Base-by-base conservation (phyloP, 2,888 invertebrate genomes). In the Panzeria rudis region DNA sequence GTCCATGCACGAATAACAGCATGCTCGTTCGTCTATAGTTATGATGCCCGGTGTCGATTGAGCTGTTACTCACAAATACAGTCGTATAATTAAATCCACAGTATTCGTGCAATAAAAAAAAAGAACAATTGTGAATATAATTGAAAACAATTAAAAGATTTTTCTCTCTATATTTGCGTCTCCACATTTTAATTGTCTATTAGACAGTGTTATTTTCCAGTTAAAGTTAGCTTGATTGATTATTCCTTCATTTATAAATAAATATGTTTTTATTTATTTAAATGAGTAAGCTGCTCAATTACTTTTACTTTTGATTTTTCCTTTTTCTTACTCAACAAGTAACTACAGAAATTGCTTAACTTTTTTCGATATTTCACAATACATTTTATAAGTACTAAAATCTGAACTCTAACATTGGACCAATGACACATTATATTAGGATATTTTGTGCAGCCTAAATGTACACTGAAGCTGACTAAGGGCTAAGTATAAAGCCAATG, bases 71-170 rank as follows among this genome's bases (percentile, higher is more conserved):
- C 29, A 29, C 17, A n/a, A 71, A 29, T 32, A 41, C 56, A 29
- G 25, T 69, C 25, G 13, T 25, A 44, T 32, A 72, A 50, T 50
- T 62, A 50, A 75, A 52, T 38, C 13, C 41, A 17, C 4, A 59
- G 9, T 32, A 50, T 62, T 62, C 25, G 35, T 29, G 11, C n/a
- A 50, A 44, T 25, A 54, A 76, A 76, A 32, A 66, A 76, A 13
- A 23, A 15, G n/a, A 64, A 72, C 47, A 23, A 29, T 50, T 69
- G n/a, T 61, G 50, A 1, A 35, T 20, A 59, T 38, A 69, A 78
- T 78, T 78, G 59, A 61, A 69, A 29, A 20, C 59, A 78, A 78
- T 78, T 78, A 78, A 69, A 69, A 20, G 61, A 11, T 69, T 17
- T 61, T 56, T 68, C 6, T 29, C 17, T 17, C 8, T 29, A 29